Percentiles rank a stretch among this genome's conserved stretches.
These are phyloP conservation scores for Drosophila neonasuta DNA, from an alignment of 2,888 invertebrate species.

Conservation along the genomic window DNA sequence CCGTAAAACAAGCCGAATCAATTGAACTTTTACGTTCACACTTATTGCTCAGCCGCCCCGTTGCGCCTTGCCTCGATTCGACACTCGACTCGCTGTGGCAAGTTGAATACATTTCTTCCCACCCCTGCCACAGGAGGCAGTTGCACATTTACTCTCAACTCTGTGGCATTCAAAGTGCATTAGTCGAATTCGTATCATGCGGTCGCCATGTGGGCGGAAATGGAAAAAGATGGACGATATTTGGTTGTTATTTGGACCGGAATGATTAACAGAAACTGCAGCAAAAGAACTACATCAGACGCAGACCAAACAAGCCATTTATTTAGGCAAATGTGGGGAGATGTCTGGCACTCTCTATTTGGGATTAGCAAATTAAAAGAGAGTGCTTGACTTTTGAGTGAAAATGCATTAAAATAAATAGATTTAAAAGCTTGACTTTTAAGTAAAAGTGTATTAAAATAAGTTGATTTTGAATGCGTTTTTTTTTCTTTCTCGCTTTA, in stretches of 20 bases:
- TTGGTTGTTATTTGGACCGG: conserved; percentile 7
- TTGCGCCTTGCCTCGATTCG: conserved; percentile 1
- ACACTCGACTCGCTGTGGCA: neutral
- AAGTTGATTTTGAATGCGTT: too few relatives aligned
- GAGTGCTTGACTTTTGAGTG: neutral
- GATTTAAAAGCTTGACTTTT: neutral
- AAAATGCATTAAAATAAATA: too few relatives aligned
- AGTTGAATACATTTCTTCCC: conserved; percentile 4
- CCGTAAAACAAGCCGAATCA: conserved; percentile 37
- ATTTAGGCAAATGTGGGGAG: neutral
- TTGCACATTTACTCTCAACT: conserved; percentile 8
- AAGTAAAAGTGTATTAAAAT: neutral
- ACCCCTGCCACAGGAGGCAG: conserved; percentile 5
- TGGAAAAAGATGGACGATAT: conserved; percentile 42
- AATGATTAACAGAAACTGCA: conserved; percentile 25
- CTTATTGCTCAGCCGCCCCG: conserved; percentile 23
- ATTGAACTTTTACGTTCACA: conserved; percentile 42
- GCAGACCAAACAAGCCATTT: conserved; percentile 2
- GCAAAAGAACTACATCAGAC: neutral
- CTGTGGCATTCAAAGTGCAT: conserved; percentile 9
- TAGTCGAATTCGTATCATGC: conserved; percentile 32
- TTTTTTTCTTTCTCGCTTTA: too few relatives aligned
- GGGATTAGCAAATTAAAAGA: neutral
- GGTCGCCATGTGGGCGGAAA: conserved; percentile 57
- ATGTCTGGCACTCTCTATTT: neutral